These are phyloP conservation scores for Remorina albescens DNA, from an alignment of 2,797 vertebrate genomes.

Conservation along the genomic window DNA sequence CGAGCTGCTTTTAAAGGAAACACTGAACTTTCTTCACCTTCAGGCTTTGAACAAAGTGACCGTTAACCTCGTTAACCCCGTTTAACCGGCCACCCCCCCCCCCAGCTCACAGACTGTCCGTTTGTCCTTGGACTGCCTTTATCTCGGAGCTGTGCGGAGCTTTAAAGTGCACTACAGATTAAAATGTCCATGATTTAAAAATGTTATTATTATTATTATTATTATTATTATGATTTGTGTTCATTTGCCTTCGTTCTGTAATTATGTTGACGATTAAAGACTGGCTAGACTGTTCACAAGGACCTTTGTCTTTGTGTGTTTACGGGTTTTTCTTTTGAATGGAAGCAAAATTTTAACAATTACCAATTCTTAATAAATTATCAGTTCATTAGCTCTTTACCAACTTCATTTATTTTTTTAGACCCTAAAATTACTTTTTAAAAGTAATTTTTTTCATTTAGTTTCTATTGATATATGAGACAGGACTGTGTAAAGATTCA, in stretches of 20 bases:
- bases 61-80: too few species aligned
- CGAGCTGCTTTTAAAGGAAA: constrained; percentile 47
- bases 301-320: not conserved
- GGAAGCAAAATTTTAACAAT: not conserved
- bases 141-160: constrained; percentile 40
- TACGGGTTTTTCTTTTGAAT: not conserved
- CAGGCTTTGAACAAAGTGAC: constrained; percentile 22
- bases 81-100: too few species aligned
- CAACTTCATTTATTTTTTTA: too few species aligned
- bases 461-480: too few species aligned
- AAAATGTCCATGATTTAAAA: constrained; percentile 60
- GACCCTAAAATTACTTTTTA: too few species aligned
- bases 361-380: not conserved
- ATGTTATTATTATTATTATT: constrained; percentile 59
- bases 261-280: constrained; percentile 82
- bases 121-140: constrained; percentile 60
- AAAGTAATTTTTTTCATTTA: too few species aligned
- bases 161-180: constrained; percentile 81
- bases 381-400: not conserved
- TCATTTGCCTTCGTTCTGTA: constrained; percentile 70
- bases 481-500: too few species aligned
- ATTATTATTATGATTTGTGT: constrained; percentile 54
- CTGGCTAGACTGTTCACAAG: constrained; percentile 78
- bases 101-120: constrained; percentile 37
- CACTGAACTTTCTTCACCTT: constrained; percentile 20